Percentiles rank a stretch among this genome's conserved stretches.
Conservation (phyloP, 2,888 invertebrate species). For the Cantharis flavilabris region DNA sequence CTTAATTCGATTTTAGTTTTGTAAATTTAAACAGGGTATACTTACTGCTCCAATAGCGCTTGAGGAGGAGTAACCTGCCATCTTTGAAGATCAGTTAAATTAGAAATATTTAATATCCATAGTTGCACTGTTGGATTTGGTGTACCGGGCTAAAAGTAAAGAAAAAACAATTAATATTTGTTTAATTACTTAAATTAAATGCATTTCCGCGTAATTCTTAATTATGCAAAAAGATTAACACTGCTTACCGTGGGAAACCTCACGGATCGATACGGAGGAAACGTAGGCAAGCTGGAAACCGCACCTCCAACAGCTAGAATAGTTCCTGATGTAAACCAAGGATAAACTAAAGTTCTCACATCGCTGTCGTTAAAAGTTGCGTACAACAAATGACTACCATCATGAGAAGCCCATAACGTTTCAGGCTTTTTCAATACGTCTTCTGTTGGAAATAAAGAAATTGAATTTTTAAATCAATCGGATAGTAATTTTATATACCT, state of each 20-base stretch:
- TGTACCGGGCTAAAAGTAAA: conserved; percentile 70
- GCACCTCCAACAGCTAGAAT: conserved; percentile 64
- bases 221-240: conserved; percentile 10
- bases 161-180: background rate
- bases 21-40: conserved; percentile 40
- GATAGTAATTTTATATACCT: conserved; percentile 60
- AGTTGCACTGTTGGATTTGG: conserved; percentile 83
- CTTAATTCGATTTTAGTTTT: background rate
- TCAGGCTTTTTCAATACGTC: conserved; percentile 82
- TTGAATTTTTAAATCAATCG: conserved; percentile 15
- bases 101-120: conserved; percentile 78
- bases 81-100: conserved; percentile 66
- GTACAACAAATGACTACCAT: conserved; percentile 83
- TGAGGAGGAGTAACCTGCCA: conserved; percentile 75
- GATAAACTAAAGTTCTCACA: conserved; percentile 78
- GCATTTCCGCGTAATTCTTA: background rate
- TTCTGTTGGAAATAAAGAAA: conserved; percentile 62
- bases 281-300: conserved; percentile 60
- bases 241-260: conserved; percentile 79
- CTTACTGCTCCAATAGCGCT: conserved; percentile 80
- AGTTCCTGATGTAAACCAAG: conserved; percentile 77
- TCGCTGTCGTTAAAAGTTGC: conserved; percentile 84
- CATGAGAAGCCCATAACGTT: conserved; percentile 86
- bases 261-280: conserved; percentile 79
- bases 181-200: background rate